Evolutionary conservation across 2,113 vertebrate species (phyloP), one percentile per base, ranked within the genome.

Genomic region (Numida meleagris): DNA sequence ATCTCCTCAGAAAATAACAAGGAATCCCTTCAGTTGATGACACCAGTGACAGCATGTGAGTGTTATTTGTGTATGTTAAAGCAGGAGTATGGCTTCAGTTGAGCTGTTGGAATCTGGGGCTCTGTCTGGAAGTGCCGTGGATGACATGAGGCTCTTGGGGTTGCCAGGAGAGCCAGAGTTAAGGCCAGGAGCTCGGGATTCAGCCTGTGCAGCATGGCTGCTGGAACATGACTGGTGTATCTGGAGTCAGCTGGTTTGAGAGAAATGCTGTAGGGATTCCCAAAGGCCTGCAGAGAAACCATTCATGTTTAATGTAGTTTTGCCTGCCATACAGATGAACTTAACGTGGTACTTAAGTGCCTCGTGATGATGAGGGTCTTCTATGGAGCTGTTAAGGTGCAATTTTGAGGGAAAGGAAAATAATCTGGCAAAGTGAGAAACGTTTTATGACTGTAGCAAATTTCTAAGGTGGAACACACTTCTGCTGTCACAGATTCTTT

Each of bases 341-440:
- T 89, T 89, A 48, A 84, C 17, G 4, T 7, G 18, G 63, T 40
- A 31, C 43, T 90, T 75, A 62, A 90, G 63, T 78, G 61, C 38
- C 38, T 91, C 45, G 34, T 34, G 27, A 8, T 42, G 74, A 62
- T 72, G 55, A 38, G 87, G 70, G 40, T 72, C 62, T 80, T 58
- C 71, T 75, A 29, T 73, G 70, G 24, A 66, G 34, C 75, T 87
- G 15, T 73, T 76, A 45, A 66, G 21, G 20, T 34, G 90, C 24
- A 33, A 0, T 79, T 89, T 53, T 53, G 45, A 89, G 40, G 48
- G 75, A 76, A 82, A 73, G 18, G 10, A 36, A 91, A 77, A 33
- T 91, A 55, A 67, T 83, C 45, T 71, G 50, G 24, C 67, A 59
- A 73, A 73, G 63, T 34, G 46, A 93, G 86, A 83, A 82, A 24